These are phyloP conservation scores for Aegithalos caudatus DNA, from an alignment of 2,113 vertebrate genomes.

Conservation along the genomic window DNA sequence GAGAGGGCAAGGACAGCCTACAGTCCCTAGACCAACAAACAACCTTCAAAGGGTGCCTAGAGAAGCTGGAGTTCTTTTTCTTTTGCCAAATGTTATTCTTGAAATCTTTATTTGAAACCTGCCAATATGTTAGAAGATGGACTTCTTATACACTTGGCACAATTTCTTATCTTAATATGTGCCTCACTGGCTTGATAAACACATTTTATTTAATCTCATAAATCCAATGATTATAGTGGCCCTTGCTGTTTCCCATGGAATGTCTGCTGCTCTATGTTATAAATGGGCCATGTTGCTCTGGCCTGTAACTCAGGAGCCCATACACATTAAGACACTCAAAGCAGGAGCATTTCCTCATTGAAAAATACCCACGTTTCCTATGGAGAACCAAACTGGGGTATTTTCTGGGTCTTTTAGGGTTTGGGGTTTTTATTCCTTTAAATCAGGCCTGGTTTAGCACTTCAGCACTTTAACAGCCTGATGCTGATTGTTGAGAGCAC, in stretches of 20 bases:
- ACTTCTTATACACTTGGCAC: background rate
- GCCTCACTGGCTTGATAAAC: background rate
- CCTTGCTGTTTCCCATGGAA: background rate
- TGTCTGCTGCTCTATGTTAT: background rate
- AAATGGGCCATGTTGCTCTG: background rate
- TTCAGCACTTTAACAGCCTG: background rate
- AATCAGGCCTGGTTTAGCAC: background rate
- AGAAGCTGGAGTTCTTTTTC: background rate
- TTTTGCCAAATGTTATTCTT: background rate
- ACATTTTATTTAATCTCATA: background rate
- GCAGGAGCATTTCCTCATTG: background rate
- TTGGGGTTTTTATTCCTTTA: fast-evolving
- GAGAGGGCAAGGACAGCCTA: background rate
- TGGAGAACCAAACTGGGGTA: fast-evolving
- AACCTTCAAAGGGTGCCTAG: background rate
- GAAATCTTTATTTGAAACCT: background rate
- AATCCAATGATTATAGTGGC: background rate
- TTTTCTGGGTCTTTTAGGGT: background rate
- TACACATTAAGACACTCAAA: background rate
- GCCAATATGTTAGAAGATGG: background rate
- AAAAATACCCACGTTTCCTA: background rate
- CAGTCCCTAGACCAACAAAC: background rate
- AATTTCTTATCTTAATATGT: background rate
- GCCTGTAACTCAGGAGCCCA: background rate
- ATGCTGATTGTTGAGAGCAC: background rate